Base-by-base conservation (phyloP, 2,797 vertebrate genomes). In the Tangara arthus region DNA sequence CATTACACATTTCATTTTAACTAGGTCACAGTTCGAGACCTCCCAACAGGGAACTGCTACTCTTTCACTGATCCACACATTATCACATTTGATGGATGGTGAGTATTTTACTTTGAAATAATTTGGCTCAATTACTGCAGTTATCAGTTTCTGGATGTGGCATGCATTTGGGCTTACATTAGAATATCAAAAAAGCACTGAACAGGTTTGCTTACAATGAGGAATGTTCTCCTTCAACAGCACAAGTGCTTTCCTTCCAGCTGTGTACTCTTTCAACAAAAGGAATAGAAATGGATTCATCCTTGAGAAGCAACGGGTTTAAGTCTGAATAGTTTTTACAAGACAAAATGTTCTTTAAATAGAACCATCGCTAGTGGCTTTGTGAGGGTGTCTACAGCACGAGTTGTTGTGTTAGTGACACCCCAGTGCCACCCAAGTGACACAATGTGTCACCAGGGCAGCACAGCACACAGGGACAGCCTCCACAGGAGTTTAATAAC, bases 21-120 rank as follows among this genome's bases (percentile, higher is more conserved):
- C 97, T 96, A 99, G 98, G 97, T 98, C 95, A 98, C 92, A 68
- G 98, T 98, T 91, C 93, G 3, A 85, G 98, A 98, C 44, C 90
- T 98, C 80, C 97, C 98, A 41, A 97, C 97, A 83, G 98, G 98
- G 21, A 98, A 98, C 94, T 98, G 98, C 96, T 98, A 98, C 95
- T 97, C 97, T 90, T 98, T 97, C 94, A 98, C 98, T 39, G 98
- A 99, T 97, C 98, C 98, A 64, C 98, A 98, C 83, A 92, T 98
- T 94, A 98, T 98, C 82, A 98, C 97, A 7, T 97, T 98, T 95
- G 98, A 99, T 88, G 98, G 98, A 96, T 97, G 98, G 98, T 98
- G 97, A 98, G 85, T 90, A 92, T 92, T 89, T 50, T 49, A 68
- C 61, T 85, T 94, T 76, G 59, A 50, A 87, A 90, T 93, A 83